Base-by-base conservation (phyloP, 2,797 vertebrate species). In the Macropus fuliginosus region DNA sequence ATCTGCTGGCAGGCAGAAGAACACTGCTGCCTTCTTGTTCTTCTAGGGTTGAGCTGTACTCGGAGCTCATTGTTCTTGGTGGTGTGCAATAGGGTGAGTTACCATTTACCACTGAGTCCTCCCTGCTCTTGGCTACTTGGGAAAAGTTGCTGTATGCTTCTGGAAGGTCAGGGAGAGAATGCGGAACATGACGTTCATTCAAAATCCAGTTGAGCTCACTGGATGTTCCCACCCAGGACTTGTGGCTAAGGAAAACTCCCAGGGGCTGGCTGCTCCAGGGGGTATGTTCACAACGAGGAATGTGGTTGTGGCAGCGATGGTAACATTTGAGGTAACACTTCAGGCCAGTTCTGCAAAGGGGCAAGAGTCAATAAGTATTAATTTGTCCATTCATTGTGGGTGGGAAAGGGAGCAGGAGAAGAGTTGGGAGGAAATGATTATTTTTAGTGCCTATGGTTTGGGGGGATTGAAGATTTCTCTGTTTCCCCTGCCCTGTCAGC, bases 181-280 rank as follows among this genome's bases (percentile, higher is more conserved):
- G n/a, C 40, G n/a, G 18, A 21, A 54, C 91, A 62, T 0, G 10
- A 56, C 50, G 24, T 13, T 56, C 81, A 90, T 95, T 81, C 62
- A 94, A 94, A 92, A 92, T 74, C 21, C 52, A 28, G n/a, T 8
- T 81, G 92, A 87, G 91, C 91, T 94, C 91, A 94, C 93, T 81
- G 55, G 52, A 81, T 55, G 56, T 66, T 95, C 96, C 56, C 56
- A 54, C 74, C 81, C 94, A 90, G 56, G 74, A 55, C 91, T 40
- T 92, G 95, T 56, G 96, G 66, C 91, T 90, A 90, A 92, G 50
- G 55, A 50, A 91, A 21, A 90, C 59, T 89, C 55, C 81, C 54
- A 74, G 95, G 87, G 90, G 31, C 89, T 11, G 89, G 11, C 54
- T 96, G 94, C 52, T 92, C 34, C 54, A 28, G 6, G 55, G 31